A percentile compares a stretch with the other conserved stretches of the same genome.
Evolutionary conservation across 2,888 invertebrate species (phyloP).

Genomic region (Acronicta alni): DNA sequence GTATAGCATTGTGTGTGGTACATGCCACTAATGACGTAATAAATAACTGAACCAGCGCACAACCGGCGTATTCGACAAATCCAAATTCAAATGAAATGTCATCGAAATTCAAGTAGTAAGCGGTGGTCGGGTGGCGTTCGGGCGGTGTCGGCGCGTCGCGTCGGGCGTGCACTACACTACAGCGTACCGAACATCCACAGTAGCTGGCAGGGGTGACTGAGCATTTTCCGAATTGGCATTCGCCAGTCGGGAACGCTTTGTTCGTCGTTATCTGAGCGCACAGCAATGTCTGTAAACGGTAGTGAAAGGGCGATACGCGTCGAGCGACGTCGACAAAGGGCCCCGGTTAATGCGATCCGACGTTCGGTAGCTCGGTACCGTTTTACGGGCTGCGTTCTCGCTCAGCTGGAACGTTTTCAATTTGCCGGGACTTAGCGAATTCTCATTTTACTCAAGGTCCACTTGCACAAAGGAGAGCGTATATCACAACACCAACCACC

Average conservation of each 20-base stretch:
- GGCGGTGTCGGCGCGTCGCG: constrained; percentile 22
- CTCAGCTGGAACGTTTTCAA: constrained; percentile 75
- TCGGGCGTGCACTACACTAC: constrained; percentile 11
- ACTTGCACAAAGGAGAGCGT: constrained; percentile 69
- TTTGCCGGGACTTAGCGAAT: constrained; percentile 75
- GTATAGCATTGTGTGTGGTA: constrained; percentile 45
- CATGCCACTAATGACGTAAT: constrained; percentile 53
- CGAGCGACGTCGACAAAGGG: constrained; percentile 68
- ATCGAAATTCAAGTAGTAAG: constrained; percentile 45
- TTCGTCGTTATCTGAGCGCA: constrained; percentile 75
- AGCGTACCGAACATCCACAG: constrained; percentile 59
- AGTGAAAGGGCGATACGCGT: constrained; percentile 66
- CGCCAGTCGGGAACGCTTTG: constrained; percentile 70
- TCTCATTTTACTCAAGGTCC: constrained; percentile 70
- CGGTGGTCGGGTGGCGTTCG: constrained; percentile 4
- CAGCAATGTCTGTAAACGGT: constrained; percentile 74
- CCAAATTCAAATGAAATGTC: constrained; percentile 57
- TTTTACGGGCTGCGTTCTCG: constrained; percentile 64
- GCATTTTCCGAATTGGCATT: constrained; percentile 73
- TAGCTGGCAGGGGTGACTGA: constrained; percentile 71
- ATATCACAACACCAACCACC: constrained; percentile 68
- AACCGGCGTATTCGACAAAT: constrained; percentile 49
- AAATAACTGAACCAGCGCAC: constrained; percentile 45
- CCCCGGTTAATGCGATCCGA: constrained; percentile 70
- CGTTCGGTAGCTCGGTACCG: constrained; percentile 57